Conservation (phyloP, 2,888 invertebrate species). For the Pocota personata region DNA sequence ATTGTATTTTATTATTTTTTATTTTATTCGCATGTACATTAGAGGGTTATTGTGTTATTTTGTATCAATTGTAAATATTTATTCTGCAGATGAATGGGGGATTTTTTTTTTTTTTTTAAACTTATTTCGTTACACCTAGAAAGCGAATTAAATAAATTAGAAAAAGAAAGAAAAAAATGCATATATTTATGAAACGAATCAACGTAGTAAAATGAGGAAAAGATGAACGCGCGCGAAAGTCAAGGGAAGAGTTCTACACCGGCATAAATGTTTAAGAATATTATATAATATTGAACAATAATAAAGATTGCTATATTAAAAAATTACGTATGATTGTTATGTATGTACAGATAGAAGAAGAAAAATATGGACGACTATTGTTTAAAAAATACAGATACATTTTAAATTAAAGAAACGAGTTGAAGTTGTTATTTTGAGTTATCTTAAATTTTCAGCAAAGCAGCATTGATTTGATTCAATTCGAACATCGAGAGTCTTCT, state of each 20-base stretch:
- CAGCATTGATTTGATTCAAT: no score
- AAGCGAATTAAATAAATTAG: constrained; percentile 24
- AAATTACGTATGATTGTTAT: constrained; percentile 68
- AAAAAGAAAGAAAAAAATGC: constrained; percentile 15
- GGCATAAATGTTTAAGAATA: constrained; percentile 52
- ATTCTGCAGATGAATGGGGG: constrained; percentile 26
- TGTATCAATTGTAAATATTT: constrained; percentile 69
- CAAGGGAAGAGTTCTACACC: constrained; percentile 21
- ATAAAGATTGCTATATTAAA: constrained; percentile 58
- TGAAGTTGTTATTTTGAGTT: background rate
- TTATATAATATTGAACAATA: constrained; percentile 36
- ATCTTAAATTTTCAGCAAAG: background rate
- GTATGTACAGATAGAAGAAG: constrained; percentile 64
- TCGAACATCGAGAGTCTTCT: no score
- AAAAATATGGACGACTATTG: constrained; percentile 62
- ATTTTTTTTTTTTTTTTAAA: background rate
- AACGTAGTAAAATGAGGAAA: constrained; percentile 1
- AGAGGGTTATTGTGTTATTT: constrained; percentile 33
- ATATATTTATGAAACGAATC: constrained; percentile 52
- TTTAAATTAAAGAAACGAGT: constrained; percentile 56
- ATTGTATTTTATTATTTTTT: constrained; percentile 35
- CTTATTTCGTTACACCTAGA: constrained; percentile 34
- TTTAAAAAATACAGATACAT: constrained; percentile 70
- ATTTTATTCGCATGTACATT: constrained; percentile 58
- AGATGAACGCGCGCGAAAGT: background rate